A percentile compares a stretch with the other conserved stretches of the same genome.
Evolutionary conservation across 2,888 invertebrate genomes (phyloP).

Genomic region (Hyposoter didymator): DNA sequence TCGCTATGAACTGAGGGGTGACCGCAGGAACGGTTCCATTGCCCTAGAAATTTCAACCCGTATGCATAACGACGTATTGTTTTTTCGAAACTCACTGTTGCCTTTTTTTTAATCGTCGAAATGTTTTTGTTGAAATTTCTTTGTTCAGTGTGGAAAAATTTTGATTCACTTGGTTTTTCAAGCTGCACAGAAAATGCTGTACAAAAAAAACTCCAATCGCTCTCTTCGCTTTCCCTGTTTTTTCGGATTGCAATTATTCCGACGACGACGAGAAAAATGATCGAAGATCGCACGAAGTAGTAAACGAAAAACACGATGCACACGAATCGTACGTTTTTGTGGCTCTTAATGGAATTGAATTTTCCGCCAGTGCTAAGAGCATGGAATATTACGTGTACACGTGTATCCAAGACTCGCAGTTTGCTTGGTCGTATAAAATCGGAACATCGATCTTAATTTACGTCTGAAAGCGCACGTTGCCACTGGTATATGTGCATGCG

Average conservation of each 20-base stretch:
- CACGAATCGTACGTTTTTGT: not conserved
- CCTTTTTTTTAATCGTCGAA: not conserved
- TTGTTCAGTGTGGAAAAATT: too few relatives aligned
- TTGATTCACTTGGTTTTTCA: not conserved
- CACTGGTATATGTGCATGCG: constrained; percentile 43
- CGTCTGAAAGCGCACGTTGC: constrained; percentile 58
- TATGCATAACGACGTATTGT: not conserved
- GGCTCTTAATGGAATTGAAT: constrained; percentile 35
- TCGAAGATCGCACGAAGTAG: not conserved
- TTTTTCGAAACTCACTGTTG: not conserved
- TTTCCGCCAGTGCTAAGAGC: constrained; percentile 14
- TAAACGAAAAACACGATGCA: not conserved
- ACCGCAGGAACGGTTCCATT: constrained; percentile 49
- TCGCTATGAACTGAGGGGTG: constrained; percentile 55
- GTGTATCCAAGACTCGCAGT: constrained; percentile 6
- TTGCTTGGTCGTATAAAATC: constrained; percentile 13
- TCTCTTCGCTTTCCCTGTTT: not conserved
- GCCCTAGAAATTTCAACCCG: constrained; percentile 42
- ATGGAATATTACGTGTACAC: constrained; percentile 10
- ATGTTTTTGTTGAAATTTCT: not conserved
- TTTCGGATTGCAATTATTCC: not conserved
- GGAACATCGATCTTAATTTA: constrained; percentile 64
- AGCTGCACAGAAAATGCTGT: not conserved
- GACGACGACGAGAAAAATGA: not conserved
- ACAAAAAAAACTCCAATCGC: not conserved